Base-by-base conservation (phyloP, 2,113 vertebrate species). In the Odocoileus hemionus region DNA sequence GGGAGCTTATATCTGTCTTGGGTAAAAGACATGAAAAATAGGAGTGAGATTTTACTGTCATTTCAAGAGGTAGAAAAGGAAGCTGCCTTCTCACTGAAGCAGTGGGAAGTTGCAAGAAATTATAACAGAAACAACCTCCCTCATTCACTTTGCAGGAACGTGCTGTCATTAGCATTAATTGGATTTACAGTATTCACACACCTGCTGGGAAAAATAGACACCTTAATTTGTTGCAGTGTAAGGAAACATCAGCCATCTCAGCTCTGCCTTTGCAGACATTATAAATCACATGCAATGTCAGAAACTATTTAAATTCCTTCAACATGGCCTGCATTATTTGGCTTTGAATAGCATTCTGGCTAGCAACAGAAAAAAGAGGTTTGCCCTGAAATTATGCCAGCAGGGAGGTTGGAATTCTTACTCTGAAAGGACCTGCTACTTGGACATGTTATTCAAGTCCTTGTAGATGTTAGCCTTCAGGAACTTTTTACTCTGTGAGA, bases 161-260 rank as follows among this genome's bases (percentile, higher is more conserved):
- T 87, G 74, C n/a, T 64, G 23, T 70, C 80, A 87, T 96, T 96
- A 96, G 74, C 57, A 82, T 94, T 96, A 94, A 97, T 95, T 98
- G 89, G 47, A 96, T 80, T 97, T 97, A 87, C 17, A 92, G 84
- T 89, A 92, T 67, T 96, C 94, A 85, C 74, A 82, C 90, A 97
- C 87, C 92, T 95, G 84, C 95, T 92, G 57, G 74, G 94, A 58
- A 95, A 96, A 96, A 82, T 12, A 96, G 96, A 87, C 94, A 91
- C 79, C 84, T 95, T 95, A 61, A 92, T 96, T 95, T 91, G 50
- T 60, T 93, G 12, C 47, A 86, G 7, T 95, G 88, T 96, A 95
- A 92, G 86, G 58, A 96, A 92, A 89, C 82, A 96, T 94, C 91
- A 96, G 47, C 76, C 74, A 91, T 47, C 43, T 93, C 86, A 50